Evolutionary conservation across 2,797 vertebrate species (phyloP).

Genomic region (Hafferia zeledoni): DNA sequence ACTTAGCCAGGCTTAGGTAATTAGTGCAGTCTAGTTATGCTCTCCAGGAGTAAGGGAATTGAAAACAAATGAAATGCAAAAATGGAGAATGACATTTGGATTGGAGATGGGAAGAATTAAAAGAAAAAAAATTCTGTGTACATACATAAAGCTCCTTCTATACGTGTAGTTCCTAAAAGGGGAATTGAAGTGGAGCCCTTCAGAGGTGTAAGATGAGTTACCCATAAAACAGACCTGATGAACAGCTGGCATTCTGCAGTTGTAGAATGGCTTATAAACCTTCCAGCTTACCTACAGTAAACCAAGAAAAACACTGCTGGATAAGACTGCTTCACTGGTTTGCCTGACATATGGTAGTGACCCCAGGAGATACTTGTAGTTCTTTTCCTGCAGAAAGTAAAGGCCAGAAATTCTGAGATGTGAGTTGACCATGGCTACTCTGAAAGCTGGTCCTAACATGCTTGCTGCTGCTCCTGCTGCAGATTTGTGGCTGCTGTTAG

Average conservation of each 20-base stretch:
- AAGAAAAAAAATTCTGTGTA: neutral
- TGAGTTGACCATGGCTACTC: neutral
- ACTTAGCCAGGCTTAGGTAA: neutral
- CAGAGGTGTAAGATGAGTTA: neutral
- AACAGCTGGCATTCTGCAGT: neutral
- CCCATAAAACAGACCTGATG: neutral
- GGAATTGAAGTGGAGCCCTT: neutral
- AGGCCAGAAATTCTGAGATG: constrained; percentile 7
- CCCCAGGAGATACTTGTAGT: neutral
- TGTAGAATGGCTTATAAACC: constrained; percentile 16
- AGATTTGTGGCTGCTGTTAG: neutral
- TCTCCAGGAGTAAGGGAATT: neutral
- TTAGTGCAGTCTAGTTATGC: neutral
- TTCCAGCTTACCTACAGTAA: constrained; percentile 29
- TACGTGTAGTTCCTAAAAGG: neutral
- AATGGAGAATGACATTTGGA: neutral
- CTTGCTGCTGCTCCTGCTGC: constrained; percentile 19
- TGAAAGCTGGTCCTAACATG: neutral
- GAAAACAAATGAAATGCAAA: neutral
- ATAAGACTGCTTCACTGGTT: neutral
- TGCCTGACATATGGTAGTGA: neutral
- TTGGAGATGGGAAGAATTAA: neutral
- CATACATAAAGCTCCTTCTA: neutral
- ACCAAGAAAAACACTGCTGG: constrained; percentile 55
- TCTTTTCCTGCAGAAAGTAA: neutral